A percentile compares a stretch with the other conserved stretches of the same genome.
phyloP scores from a whole-genome alignment of 2,797 vertebrate genomes.

The Sylvilagus floridanus region DNA sequence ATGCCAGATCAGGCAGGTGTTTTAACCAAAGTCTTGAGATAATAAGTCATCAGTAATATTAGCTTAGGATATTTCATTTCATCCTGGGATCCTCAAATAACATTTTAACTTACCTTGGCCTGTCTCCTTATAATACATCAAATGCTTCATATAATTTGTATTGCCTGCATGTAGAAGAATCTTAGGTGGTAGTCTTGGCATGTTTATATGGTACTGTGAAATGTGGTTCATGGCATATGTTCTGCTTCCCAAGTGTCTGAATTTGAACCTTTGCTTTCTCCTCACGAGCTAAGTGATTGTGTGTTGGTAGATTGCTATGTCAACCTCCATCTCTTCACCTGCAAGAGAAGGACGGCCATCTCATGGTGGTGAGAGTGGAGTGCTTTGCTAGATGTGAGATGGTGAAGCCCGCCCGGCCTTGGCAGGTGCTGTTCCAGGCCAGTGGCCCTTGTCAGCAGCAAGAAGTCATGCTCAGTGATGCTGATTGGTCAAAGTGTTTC shows the following conservation, averaged over 20 bases:
- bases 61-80: neutral
- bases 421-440: too few species aligned
- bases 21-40: slow-evolving; percentile 4
- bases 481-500: neutral
- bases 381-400: neutral
- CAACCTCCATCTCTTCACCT: neutral
- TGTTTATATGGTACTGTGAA: neutral
- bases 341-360: neutral
- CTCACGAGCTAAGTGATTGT: neutral
- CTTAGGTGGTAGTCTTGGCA: neutral
- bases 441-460: neutral
- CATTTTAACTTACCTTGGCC: neutral
- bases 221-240: fast-evolving
- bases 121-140: neutral
- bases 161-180: neutral
- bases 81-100: neutral
- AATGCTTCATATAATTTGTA: neutral
- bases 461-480: neutral
- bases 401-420: fast-evolving
- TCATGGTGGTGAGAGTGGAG: fast-evolving
- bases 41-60: neutral
- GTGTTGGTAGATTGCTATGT: neutral
- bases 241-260: neutral
- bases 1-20: neutral
- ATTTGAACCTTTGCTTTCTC: neutral